Base-by-base conservation (phyloP, 2,888 invertebrate species). In the Oscheius myriophilus region DNA sequence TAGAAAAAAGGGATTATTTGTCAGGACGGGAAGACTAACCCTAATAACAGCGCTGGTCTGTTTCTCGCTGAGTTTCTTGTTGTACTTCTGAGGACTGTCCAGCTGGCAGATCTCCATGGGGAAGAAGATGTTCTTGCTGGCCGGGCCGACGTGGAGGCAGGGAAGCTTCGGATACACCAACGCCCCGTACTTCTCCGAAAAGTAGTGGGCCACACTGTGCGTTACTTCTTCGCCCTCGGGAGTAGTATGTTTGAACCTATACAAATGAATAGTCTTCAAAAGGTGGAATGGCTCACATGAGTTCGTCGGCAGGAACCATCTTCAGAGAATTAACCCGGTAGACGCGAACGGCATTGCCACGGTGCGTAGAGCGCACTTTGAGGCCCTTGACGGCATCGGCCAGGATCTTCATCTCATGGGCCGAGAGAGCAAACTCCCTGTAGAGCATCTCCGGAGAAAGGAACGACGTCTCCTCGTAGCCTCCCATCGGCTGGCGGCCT, bases 141-240 rank as follows among this genome's bases (percentile, higher is more conserved):
- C 79, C 21, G 82, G 82, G 4, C 84, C 84, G 43, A 84, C 84
- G 73, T 84, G 84, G 49, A 84, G 81, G 52, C 83, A 83, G 21
- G 84, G 84, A 49, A 84, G 75, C 55, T 74, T 75, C n/a, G 83
- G 83, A 62, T 68, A 83, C 61, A 68, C 64, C 46, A 84, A 79
- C 51, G 58, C 67, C 33, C 72, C 72, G 65, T 84, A 84, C 65
- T 75, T 76, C 58, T 79, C 74, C 39, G 73, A 73, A 63, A 84
- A 84, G 72, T 84, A 84, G 57, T 83, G 73, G 41, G 84, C 84
- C 25, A 84, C 84, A n/a, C 80, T 80, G 63, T 76, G 75, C 54
- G 70, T 72, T 39, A 73, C 71, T 59, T 78, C 75, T 9, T 65
- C 51, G 6, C 78, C 82, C n/a, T 73, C 72, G 45, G 78, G 79